Conservation (phyloP, 2,113 vertebrate genomes). For the Saccopteryx bilineata region DNA sequence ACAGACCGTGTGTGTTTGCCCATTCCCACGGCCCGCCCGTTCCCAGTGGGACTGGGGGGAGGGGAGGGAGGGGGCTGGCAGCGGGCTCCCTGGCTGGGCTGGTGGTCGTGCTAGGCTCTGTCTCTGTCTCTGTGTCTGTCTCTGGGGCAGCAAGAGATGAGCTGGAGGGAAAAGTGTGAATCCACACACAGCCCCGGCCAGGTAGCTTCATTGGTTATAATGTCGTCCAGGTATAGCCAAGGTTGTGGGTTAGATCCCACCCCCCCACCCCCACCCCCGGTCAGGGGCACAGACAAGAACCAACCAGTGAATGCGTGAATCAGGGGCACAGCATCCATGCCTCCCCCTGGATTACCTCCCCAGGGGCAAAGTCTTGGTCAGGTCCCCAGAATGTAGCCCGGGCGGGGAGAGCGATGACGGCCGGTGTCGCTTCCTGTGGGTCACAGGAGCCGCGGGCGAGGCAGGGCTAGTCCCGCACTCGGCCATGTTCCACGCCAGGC, state of each 20-base stretch:
- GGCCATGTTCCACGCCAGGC: too few species aligned
- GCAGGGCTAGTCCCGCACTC: neutral
- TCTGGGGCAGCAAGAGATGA: neutral
- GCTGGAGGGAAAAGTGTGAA: neutral
- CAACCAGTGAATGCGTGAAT: too few species aligned
- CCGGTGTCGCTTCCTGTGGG: neutral
- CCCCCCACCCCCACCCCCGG: too few species aligned
- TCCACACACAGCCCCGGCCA: too few species aligned
- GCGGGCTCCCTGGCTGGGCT: neutral
- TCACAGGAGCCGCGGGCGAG: neutral
- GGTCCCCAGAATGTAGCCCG: neutral
- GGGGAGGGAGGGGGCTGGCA: neutral
- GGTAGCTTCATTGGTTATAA: neutral
- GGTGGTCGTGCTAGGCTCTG: neutral
- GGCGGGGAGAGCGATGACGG: neutral
- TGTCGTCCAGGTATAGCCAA: neutral
- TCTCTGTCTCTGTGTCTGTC: neutral
- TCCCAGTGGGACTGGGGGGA: neutral
- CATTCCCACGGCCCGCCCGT: neutral
- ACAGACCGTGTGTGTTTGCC: conserved; percentile 73
- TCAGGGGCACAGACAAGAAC: too few species aligned
- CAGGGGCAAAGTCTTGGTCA: neutral
- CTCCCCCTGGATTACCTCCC: neutral
- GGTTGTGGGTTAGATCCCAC: neutral
- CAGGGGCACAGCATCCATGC: too few species aligned